Evolutionary conservation across 2,113 vertebrate species (phyloP).

Genomic region (Chloropsis cyanopogon): DNA sequence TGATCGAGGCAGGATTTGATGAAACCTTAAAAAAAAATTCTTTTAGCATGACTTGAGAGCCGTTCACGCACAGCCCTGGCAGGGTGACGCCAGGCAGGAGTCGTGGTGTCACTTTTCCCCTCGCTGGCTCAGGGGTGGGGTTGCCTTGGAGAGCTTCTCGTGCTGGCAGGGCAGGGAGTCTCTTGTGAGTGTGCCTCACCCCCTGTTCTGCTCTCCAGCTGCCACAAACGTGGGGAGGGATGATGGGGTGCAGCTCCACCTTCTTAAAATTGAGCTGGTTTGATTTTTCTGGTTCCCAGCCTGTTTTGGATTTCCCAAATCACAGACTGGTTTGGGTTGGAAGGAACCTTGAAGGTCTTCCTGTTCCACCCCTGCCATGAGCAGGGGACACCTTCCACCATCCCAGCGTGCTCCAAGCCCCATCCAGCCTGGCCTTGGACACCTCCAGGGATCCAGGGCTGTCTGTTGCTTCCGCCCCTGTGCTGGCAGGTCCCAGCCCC

Average conservation of each 20-base stretch:
- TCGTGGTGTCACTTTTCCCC: rapidly evolving
- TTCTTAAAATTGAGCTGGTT: neutral
- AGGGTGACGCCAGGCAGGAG: neutral
- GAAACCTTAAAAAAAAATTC: neutral
- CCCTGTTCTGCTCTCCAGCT: neutral
- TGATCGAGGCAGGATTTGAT: neutral
- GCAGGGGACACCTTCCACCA: neutral
- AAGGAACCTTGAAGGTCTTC: neutral
- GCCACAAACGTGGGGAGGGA: neutral
- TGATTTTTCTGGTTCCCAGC: neutral
- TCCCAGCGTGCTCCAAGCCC: neutral
- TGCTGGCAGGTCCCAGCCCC: neutral
- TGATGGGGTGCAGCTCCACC: neutral
- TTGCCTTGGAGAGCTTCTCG: rapidly evolving
- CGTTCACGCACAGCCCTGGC: rapidly evolving
- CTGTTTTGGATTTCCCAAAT: neutral
- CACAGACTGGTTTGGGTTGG: neutral
- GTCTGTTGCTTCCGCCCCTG: neutral
- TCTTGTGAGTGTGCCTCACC: neutral
- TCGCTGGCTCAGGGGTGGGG: neutral
- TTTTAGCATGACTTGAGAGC: neutral
- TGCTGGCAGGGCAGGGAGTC: neutral
- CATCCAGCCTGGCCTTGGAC: neutral
- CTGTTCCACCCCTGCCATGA: neutral
- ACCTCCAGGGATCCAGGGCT: neutral